Conservation (phyloP, 2,888 invertebrate genomes). For the Pandemis cinnamomeana region DNA sequence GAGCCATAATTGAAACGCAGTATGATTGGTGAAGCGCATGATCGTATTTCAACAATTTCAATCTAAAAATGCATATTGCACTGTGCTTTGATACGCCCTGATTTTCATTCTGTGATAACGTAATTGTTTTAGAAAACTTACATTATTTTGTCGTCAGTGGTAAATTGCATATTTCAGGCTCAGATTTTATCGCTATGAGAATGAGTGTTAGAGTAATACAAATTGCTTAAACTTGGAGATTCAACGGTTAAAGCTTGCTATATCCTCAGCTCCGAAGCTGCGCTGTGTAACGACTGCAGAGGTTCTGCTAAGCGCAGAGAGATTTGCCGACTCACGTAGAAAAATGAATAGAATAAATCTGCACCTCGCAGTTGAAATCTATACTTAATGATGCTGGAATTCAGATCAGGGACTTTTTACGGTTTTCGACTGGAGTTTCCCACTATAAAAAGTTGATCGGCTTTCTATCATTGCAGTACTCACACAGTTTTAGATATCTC, state of each 20-base stretch:
- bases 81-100: constrained; percentile 56
- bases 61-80: constrained; percentile 25
- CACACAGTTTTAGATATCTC: not conserved
- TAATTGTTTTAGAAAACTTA: constrained; percentile 44
- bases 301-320: constrained; percentile 56
- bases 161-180: constrained; percentile 20
- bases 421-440: not conserved
- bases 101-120: constrained; percentile 59
- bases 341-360: constrained; percentile 62
- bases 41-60: constrained; percentile 45
- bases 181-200: constrained; percentile 16
- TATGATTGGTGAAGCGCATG: constrained; percentile 52
- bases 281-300: constrained; percentile 61
- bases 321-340: constrained; percentile 60
- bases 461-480: not conserved
- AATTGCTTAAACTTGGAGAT: constrained; percentile 48
- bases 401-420: constrained; percentile 17
- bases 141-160: constrained; percentile 4
- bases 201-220: constrained; percentile 35
- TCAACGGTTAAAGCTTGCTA: constrained; percentile 48
- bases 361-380: constrained; percentile 51
- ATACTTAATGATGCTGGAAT: constrained; percentile 47
- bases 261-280: constrained; percentile 54
- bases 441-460: not conserved
- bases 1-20: constrained; percentile 28